phyloP scores from a whole-genome alignment of 2,113 vertebrate genomes.

The Cygnus atratus region DNA sequence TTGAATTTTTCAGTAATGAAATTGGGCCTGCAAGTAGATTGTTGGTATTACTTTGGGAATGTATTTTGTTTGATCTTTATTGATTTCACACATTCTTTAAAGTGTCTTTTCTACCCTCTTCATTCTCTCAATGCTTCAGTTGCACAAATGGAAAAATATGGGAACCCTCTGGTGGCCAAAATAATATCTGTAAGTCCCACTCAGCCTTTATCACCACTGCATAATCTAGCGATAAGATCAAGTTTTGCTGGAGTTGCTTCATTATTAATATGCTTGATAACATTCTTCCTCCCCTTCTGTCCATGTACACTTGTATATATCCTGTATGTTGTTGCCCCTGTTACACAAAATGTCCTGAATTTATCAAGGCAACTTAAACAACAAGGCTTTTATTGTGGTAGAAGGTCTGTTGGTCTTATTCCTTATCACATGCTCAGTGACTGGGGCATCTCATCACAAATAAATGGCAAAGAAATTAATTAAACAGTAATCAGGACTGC shows the following conservation, averaged over 20 bases:
- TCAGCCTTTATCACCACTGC: conserved; percentile 20
- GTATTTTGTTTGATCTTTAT: not conserved
- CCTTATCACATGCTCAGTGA: not conserved
- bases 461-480: not conserved
- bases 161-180: conserved; percentile 67
- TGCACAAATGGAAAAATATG: conserved; percentile 42
- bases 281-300: not conserved
- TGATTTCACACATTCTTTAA: not conserved
- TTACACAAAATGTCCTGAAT: not conserved
- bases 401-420: conserved; percentile 16
- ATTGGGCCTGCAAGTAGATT: not conserved
- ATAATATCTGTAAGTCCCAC: conserved; percentile 43
- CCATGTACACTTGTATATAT: not conserved
- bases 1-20: not conserved
- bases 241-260: not conserved
- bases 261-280: not conserved
- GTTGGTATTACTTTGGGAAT: not conserved
- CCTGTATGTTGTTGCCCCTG: not conserved
- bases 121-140: not conserved
- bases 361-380: not conserved
- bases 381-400: conserved; percentile 7
- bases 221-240: not conserved
- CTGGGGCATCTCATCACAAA: not conserved
- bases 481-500: not conserved
- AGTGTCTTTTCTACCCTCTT: not conserved